Conservation (phyloP, 2,113 vertebrate species). For the Heptranchias perlo region DNA sequence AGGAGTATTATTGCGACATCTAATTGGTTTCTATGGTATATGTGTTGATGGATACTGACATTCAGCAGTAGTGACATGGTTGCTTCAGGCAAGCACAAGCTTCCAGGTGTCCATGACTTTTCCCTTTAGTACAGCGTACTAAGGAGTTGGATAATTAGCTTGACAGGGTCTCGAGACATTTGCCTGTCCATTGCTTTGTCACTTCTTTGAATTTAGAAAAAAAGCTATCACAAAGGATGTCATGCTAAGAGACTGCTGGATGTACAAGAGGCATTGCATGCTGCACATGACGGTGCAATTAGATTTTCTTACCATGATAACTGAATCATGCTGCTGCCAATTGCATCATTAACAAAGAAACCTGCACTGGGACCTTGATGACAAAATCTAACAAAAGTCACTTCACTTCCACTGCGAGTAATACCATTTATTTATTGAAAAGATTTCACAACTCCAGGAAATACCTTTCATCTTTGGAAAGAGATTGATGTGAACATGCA, state of each 20-base stretch:
- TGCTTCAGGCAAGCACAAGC: background rate
- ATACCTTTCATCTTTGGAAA: background rate
- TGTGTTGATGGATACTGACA: background rate
- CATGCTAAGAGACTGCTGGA: background rate
- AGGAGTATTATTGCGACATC: background rate
- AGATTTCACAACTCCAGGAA: background rate
- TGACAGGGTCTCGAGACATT: background rate
- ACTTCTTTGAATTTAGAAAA: background rate
- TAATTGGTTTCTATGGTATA: background rate
- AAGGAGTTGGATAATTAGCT: background rate
- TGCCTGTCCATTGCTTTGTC: background rate
- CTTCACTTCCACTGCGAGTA: background rate
- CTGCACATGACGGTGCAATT: background rate
- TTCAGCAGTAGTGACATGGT: background rate
- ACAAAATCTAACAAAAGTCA: background rate
- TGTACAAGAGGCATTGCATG: background rate
- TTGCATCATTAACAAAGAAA: background rate
- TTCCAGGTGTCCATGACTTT: background rate
- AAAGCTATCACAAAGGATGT: constrained; percentile 11
- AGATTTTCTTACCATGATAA: background rate
- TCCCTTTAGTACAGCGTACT: background rate
- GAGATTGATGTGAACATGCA: background rate
- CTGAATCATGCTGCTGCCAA: background rate
- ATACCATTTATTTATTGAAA: background rate
- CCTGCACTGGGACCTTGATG: background rate